Conservation (phyloP, 2,888 invertebrate genomes). For the Lapara coniferarum region DNA sequence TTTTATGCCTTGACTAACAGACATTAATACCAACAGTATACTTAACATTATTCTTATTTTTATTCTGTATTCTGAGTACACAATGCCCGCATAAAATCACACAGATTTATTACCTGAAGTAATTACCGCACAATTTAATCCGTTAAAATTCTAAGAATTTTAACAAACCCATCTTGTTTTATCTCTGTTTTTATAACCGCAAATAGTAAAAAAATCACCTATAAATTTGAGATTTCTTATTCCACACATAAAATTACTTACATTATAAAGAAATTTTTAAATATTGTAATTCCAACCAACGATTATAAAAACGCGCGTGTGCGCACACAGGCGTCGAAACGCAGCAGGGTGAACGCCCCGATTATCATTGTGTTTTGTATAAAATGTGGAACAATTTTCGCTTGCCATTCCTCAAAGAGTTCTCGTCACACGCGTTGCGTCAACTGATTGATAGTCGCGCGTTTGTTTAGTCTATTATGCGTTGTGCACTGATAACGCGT, state of each 20-base stretch:
- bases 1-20: neutral
- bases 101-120: conserved; percentile 14
- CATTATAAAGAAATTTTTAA: neutral
- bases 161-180: conserved; percentile 12
- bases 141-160: conserved; percentile 14
- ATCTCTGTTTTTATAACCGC: neutral
- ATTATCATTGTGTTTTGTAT: conserved; percentile 72
- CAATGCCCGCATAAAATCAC: conserved; percentile 20
- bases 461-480: conserved; percentile 19
- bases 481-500: conserved; percentile 7
- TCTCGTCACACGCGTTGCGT: conserved; percentile 58
- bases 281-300: neutral
- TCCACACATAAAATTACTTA: neutral
- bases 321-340: neutral
- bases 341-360: conserved; percentile 66
- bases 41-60: neutral
- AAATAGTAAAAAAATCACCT: no score
- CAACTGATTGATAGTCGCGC: conserved; percentile 42
- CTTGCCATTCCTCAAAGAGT: conserved; percentile 46
- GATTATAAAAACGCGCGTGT: conserved; percentile 2
- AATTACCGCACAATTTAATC: conserved; percentile 17
- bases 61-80: conserved; percentile 5
- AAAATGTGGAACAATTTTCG: conserved; percentile 78
- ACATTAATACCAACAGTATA: neutral
- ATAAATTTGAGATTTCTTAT: neutral